phyloP scores from a whole-genome alignment of 2,888 invertebrate species.

The Tethea ocularis region DNA sequence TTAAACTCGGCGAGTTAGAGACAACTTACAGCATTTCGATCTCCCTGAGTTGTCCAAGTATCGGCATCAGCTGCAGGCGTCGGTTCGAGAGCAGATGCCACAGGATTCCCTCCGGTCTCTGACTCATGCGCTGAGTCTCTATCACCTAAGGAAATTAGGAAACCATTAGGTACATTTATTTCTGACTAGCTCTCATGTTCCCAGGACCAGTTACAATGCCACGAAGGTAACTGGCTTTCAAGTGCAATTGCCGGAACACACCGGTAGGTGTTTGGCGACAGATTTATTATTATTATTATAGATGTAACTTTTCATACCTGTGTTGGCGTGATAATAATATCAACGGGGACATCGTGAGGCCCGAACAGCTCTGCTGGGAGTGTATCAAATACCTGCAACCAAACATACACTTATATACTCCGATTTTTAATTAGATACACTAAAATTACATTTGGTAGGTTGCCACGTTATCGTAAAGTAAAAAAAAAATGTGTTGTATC shows the following conservation, averaged over 20 bases:
- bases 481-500: too few relatives aligned
- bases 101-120: slow-evolving; percentile 88
- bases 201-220: too few relatives aligned
- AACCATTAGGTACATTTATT: slow-evolving; percentile 1
- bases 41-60: slow-evolving; percentile 87
- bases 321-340: slow-evolving; percentile 93
- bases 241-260: too few relatives aligned
- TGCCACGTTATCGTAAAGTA: too few relatives aligned
- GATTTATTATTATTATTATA: too few relatives aligned
- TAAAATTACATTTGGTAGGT: too few relatives aligned
- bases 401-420: too few relatives aligned
- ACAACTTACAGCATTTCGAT: slow-evolving; percentile 86
- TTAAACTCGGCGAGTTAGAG: too few relatives aligned
- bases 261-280: too few relatives aligned
- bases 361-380: slow-evolving; percentile 90
- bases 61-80: slow-evolving; percentile 88
- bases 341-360: slow-evolving; percentile 92
- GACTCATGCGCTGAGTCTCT: slow-evolving; percentile 74
- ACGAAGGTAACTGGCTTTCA: too few relatives aligned
- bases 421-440: too few relatives aligned
- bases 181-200: background rate
- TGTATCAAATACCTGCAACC: slow-evolving; percentile 86
- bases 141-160: slow-evolving; percentile 57
- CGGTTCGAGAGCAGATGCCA: slow-evolving; percentile 91
- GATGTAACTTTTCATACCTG: slow-evolving; percentile 74